phyloP scores from a whole-genome alignment of 2,113 vertebrate genomes.

The Pelmatolapia mariae region DNA sequence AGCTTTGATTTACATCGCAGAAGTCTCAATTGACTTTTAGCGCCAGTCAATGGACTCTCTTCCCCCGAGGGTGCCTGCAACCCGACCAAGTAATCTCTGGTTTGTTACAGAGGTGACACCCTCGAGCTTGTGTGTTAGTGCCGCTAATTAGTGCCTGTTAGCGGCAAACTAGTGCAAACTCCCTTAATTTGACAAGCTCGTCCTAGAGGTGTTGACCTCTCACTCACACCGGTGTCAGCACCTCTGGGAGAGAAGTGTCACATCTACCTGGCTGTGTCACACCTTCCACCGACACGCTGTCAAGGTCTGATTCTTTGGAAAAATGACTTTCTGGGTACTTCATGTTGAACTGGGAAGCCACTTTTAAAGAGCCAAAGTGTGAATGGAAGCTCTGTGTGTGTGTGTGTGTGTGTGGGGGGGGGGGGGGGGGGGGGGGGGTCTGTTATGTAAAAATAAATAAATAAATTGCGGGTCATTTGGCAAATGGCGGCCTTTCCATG shows the following conservation, averaged over 20 bases:
- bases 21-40: background rate
- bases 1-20: background rate
- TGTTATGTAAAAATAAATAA: constrained; percentile 25
- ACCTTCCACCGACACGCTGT: constrained; percentile 38
- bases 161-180: constrained; percentile 55
- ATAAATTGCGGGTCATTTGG: constrained; percentile 50
- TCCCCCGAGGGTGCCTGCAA: background rate
- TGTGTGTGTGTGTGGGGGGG: background rate
- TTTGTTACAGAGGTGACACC: background rate
- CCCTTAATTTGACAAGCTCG: constrained; percentile 70
- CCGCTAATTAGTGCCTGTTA: constrained; percentile 72
- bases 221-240: constrained; percentile 44
- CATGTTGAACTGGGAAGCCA: background rate
- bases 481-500: constrained; percentile 1
- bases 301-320: background rate
- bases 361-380: constrained; percentile 1
- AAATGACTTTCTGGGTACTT: background rate
- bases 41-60: background rate
- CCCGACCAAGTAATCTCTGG: constrained; percentile 16
- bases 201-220: constrained; percentile 72
- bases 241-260: constrained; percentile 30
- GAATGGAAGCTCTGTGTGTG: background rate
- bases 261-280: constrained; percentile 58
- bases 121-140: constrained; percentile 5
- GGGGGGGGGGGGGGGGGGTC: background rate